Conservation (phyloP, 2,888 invertebrate genomes). For the Leptodirus hochenwartii region DNA sequence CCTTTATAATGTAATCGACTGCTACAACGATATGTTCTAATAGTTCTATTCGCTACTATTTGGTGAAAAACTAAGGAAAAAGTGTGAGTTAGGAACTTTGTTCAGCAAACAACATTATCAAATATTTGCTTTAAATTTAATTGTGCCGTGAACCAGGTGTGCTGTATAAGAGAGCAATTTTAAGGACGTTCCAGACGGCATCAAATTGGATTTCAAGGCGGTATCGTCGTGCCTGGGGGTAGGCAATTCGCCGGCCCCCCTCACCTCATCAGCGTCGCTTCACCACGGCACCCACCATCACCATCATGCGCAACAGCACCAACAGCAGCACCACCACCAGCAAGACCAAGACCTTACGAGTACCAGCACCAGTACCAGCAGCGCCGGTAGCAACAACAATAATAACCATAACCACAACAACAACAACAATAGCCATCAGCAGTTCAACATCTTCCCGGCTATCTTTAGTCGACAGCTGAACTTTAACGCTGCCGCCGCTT, state of each 20-base stretch:
- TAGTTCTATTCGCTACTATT: too few relatives aligned
- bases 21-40: too few relatives aligned
- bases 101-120: too few relatives aligned
- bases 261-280: slow-evolving; percentile 34
- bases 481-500: slow-evolving; percentile 47
- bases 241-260: slow-evolving; percentile 38
- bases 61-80: too few relatives aligned
- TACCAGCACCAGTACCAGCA: slow-evolving; percentile 20
- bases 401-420: slow-evolving; percentile 19
- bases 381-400: slow-evolving; percentile 30
- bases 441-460: slow-evolving; percentile 83
- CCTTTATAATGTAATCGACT: too few relatives aligned
- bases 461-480: slow-evolving; percentile 80
- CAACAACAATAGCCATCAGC: slow-evolving; percentile 41
- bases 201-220: slow-evolving; percentile 75
- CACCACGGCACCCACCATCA: slow-evolving; percentile 24
- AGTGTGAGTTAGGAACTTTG: too few relatives aligned
- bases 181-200: slow-evolving; percentile 27
- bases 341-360: slow-evolving; percentile 23
- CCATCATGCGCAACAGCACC: slow-evolving; percentile 20
- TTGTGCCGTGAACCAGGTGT: too few relatives aligned
- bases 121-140: too few relatives aligned
- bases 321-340: slow-evolving; percentile 29
- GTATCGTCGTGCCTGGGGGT: slow-evolving; percentile 46
- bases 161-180: too few relatives aligned